Evolutionary conservation across 2,113 vertebrate species (phyloP).

Genomic region (Oryzias curvinotus): DNA sequence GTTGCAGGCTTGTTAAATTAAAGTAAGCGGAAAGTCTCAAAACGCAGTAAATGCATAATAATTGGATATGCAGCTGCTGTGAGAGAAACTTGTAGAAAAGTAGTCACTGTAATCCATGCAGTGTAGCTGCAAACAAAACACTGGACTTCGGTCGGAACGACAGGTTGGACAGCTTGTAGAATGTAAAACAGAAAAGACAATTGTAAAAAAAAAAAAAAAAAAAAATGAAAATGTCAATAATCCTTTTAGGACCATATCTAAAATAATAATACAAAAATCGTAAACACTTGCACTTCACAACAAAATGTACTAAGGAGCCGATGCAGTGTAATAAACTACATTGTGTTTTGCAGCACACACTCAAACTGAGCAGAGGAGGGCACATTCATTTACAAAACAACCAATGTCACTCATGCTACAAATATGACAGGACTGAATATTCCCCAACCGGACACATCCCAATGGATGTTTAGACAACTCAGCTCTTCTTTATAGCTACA

Average conservation of each 20-base stretch:
- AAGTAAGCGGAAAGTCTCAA: slow-evolving; percentile 59
- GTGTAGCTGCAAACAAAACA: neutral
- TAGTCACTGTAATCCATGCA: slow-evolving; percentile 19
- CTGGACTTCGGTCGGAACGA: neutral
- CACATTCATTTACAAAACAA: slow-evolving; percentile 22
- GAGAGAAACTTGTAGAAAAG: slow-evolving; percentile 17
- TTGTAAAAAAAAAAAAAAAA: neutral
- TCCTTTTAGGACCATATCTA: too few species aligned
- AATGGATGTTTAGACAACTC: slow-evolving; percentile 40
- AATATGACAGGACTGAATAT: slow-evolving; percentile 37
- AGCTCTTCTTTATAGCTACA: slow-evolving; percentile 8
- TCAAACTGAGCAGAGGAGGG: slow-evolving; percentile 1
- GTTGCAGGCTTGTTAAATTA: slow-evolving; percentile 54
- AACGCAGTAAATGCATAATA: slow-evolving; percentile 29
- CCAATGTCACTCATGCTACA: slow-evolving; percentile 32
- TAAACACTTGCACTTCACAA: neutral
- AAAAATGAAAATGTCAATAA: neutral
- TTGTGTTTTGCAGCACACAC: neutral
- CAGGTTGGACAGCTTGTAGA: neutral
- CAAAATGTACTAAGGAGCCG: neutral
- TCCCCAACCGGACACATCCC: slow-evolving; percentile 16
- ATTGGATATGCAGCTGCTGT: slow-evolving; percentile 20
- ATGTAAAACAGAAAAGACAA: neutral
- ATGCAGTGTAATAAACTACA: neutral
- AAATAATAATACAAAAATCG: too few species aligned